Evolutionary conservation across 53 echinoderm and acorn worm genomes (phyloP), one percentile per base, ranked within the genome.

Genomic region (Holothuria scabra): DNA sequence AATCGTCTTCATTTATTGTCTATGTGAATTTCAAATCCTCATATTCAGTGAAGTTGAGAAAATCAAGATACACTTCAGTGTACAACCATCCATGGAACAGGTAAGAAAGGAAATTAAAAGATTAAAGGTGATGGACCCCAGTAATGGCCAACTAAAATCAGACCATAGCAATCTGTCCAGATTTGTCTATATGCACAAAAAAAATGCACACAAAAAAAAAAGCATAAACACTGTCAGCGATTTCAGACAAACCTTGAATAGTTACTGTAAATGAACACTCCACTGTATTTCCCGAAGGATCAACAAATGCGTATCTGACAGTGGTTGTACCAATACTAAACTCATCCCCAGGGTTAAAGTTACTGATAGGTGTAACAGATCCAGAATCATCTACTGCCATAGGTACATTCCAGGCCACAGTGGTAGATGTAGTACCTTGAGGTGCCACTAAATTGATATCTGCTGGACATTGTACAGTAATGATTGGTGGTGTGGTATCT

Each of bases 251-350:
- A 93, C 93, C 88, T 56, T 71, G 52, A 46, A 94, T 86, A 19
- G 84, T 90, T 70, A 93, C 84, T 25, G 56, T 65, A 44, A 93
- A 93, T 6, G 80, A 32, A 60, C 93, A 93, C 5, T 22, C 67
- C 13, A 78, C 88, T 19, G 23, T 46, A 44, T 93, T 93, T 41
- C 88, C 88, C 13, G 86, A 81, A 8, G 56, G 55, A 33, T 93
- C 93, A 2, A 86, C 88, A 84, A 87, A 87, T 16, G 88, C 91
- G 83, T 88, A 90, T 30, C 48, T 83, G n/a, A 93, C 93, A 14
- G 55, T 34, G 28, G 85, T 66, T 22, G 46, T 55, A 29, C 93
- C 93, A 28, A 85, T 8, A 3, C 12, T 55, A 80, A 91, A 90
- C 70, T 67, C 28, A 12, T 61, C 44, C n/a, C 90, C 90, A 4